A percentile compares a stretch with the other conserved stretches of the same genome.
phyloP scores from a whole-genome alignment of 2,888 invertebrate species.

The Lasiommata megera region DNA sequence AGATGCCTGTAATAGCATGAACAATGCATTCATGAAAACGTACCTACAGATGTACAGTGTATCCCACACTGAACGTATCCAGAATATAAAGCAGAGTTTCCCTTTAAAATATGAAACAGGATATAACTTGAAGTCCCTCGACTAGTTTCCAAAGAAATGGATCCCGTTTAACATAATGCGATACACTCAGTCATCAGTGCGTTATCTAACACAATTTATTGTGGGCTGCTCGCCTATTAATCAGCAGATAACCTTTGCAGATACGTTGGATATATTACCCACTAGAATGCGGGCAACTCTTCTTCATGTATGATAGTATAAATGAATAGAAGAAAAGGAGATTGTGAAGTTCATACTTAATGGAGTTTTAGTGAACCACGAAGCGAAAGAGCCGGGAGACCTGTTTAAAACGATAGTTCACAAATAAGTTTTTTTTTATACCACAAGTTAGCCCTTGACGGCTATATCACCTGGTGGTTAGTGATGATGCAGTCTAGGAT shows the following conservation, averaged over 20 bases:
- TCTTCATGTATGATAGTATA: not conserved
- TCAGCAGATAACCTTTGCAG: slow-evolving; percentile 38
- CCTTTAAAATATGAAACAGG: slow-evolving; percentile 58
- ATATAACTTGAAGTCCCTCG: slow-evolving; percentile 53
- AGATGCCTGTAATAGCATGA: too few relatives aligned
- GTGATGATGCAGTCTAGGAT: too few relatives aligned
- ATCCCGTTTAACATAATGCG: slow-evolving; percentile 63
- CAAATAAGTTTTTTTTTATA: too few relatives aligned
- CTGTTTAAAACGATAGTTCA: too few relatives aligned
- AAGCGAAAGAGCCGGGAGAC: too few relatives aligned
- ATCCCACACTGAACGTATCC: slow-evolving; percentile 2
- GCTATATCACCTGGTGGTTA: too few relatives aligned
- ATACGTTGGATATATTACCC: slow-evolving; percentile 17
- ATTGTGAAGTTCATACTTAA: too few relatives aligned
- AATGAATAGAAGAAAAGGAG: too few relatives aligned
- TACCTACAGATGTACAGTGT: too few relatives aligned
- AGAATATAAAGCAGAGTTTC: slow-evolving; percentile 18
- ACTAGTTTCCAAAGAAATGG: slow-evolving; percentile 68
- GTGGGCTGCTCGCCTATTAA: slow-evolving; percentile 50
- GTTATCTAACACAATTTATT: slow-evolving; percentile 66
- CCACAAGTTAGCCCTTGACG: too few relatives aligned
- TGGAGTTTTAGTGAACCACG: too few relatives aligned
- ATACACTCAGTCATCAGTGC: slow-evolving; percentile 63
- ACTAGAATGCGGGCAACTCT: slow-evolving; percentile 10
- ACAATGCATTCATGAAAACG: too few relatives aligned